Percentiles rank a stretch among this genome's conserved stretches.
phyloP scores from a whole-genome alignment of 2,113 vertebrate genomes.

The Platycercus adscitus region DNA sequence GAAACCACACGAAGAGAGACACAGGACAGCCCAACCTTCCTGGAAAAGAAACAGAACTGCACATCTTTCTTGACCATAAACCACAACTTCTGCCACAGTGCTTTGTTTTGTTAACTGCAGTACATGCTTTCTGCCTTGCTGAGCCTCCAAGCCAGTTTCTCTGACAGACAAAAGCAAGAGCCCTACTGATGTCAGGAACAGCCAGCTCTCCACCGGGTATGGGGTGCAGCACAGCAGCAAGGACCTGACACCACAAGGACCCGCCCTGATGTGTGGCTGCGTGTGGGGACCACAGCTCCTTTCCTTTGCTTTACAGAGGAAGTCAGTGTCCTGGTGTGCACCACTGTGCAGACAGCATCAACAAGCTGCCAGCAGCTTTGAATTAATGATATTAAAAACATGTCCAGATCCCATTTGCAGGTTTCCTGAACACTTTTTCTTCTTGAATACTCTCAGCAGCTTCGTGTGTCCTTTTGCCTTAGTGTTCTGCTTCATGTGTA shows the following conservation, averaged over 20 bases:
- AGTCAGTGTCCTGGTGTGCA: not conserved
- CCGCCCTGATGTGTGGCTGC: rapidly evolving
- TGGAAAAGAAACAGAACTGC: not conserved
- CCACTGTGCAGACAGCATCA: not conserved
- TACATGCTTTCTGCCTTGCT: not conserved
- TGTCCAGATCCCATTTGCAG: not conserved
- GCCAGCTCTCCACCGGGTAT: rapidly evolving
- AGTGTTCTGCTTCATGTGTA: not conserved
- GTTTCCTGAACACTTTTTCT: not conserved
- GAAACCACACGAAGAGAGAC: rapidly evolving
- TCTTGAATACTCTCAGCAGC: not conserved
- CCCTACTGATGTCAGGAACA: not conserved
- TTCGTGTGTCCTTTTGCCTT: not conserved
- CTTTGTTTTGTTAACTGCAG: not conserved
- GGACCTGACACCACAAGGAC: not conserved
- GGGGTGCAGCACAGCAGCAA: rapidly evolving
- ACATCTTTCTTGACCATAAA: not conserved
- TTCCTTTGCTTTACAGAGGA: not conserved
- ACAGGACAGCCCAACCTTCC: not conserved
- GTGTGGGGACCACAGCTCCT: rapidly evolving
- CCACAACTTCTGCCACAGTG: not conserved
- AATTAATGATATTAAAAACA: not conserved
- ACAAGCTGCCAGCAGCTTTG: not conserved
- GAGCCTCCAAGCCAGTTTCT: not conserved
- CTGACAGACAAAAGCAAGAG: not conserved